Evolutionary conservation across 2,888 invertebrate genomes (phyloP), one percentile per base, ranked within the genome.

Genomic region (Alcis repandata): DNA sequence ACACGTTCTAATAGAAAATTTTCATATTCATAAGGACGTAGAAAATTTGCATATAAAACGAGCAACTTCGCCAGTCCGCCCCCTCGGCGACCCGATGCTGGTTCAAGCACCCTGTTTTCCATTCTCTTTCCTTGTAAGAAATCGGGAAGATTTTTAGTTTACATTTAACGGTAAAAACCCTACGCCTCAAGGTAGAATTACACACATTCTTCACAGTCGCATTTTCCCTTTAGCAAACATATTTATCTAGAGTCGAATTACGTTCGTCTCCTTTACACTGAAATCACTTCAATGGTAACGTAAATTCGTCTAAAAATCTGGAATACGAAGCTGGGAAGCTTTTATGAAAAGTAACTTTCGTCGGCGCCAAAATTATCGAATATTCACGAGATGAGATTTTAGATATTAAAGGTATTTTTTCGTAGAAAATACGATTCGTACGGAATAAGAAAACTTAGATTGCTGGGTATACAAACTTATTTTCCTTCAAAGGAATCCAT

Each of bases 1-100:
- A 90, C 92, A 90, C 88, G 90, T 90, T 90, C 90, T 93, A 91
- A 92, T 92, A 92, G 92, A 92, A 92, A 92, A 92, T 92, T 92
- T 92, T 93, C 92, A 93, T 92, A 92, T 93, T 93, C 92, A 92
- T 93, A 92, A 92, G 91, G 88, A 90, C 89, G 90, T 88, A 82
- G 84, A 79, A 83, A 86, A 93, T 93, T 92, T 91, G 88, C 92
- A 92, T 92, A 92, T 90, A 93, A 92, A 93, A 92, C 92, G 92
- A 92, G 91, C 89, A 88, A 87, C 87, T 86, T 86, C 83, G 84
- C 84, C 80, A 68, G 70, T 68, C 71, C 70, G 61, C 78, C 79
- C 84, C 77, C 78, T 71, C 74, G 75, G 77, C 76, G 77, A 79
- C 78, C 77, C 79, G 79, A 67, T 77, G 80, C 78, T 77, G 81